Conservation (phyloP, 2,113 vertebrate species). For the Rhynchopsitta pachyrhyncha region DNA sequence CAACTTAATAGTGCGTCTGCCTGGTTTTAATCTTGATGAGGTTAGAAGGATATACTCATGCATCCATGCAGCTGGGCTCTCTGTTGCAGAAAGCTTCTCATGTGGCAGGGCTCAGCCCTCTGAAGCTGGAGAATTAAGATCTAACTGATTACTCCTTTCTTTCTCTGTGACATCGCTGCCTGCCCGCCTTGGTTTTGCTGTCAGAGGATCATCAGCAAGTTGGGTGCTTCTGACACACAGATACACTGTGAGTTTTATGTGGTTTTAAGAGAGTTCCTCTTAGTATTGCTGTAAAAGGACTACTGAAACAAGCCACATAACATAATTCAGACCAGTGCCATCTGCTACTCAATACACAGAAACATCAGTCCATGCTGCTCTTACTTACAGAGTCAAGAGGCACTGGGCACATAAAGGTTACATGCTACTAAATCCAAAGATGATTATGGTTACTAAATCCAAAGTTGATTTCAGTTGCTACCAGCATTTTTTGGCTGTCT, state of each 20-base stretch:
- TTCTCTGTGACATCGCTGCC: background rate
- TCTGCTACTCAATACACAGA: background rate
- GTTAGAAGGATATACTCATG: fast-evolving
- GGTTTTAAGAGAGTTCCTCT: background rate
- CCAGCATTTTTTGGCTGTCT: background rate
- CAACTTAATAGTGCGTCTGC: background rate
- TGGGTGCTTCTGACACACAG: background rate
- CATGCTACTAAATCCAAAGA: background rate
- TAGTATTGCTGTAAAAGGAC: background rate
- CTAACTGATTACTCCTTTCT: background rate
- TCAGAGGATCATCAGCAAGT: background rate
- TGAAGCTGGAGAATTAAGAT: background rate
- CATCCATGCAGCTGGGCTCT: fast-evolving
- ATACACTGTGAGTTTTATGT: background rate
- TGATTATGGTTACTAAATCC: background rate
- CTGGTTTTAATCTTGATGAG: background rate
- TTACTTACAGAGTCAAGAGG: background rate
- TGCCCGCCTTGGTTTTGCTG: background rate
- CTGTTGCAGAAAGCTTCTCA: background rate
- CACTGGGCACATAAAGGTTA: background rate
- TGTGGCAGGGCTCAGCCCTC: background rate
- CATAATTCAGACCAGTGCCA: background rate
- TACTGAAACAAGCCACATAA: background rate
- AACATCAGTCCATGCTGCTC: background rate
- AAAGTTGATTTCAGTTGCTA: background rate